Base-by-base conservation (phyloP, 1,140 invertebrate genomes). In the Gerris buenoi region DNA sequence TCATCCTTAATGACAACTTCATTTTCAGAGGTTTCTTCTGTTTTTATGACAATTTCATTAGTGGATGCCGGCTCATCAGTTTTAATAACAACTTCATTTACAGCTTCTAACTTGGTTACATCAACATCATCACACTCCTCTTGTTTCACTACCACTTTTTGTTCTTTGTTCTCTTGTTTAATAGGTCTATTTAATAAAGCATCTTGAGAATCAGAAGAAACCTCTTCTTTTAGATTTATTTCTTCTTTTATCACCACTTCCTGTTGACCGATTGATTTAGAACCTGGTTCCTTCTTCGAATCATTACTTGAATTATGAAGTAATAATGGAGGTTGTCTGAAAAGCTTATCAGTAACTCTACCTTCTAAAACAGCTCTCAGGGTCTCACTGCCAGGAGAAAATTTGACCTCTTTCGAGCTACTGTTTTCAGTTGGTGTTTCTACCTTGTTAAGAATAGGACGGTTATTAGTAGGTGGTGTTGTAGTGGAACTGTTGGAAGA, bases 291-390 rank as follows among this genome's bases (percentile, higher is more conserved):
- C 18, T 5, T 5, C 18, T 46, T 46, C 5, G 33, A 46, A 46
- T 5, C 5, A 46, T 5, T 10, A 5, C 5, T 5, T 46, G 33
- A 46, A 10, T 5, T 18, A 10, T 29, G 46, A 27, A 14, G 27
- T 23, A 27, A 28, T 26, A 58, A 22, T 27, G 23, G 63, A 13
- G 14, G 65, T 65, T 15, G 65, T 60, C 26, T 58, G 56, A 26
- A 65, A 27, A 67, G 63, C 13, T 58, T 64, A 58, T 60, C 64
- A 58, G 66, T 62, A 27, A 60, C 26, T 33, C 66, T 58, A 14
- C 68, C 68, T 57, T 69, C 68, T 2, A 69, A 60, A 65, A 69
- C 68, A 1, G 68, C 68, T 62, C 68, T 26, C 1, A 69, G 33
- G 18, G 68, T 69, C 27, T 69, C 68, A 29, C 59, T 65, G 18